Base-by-base conservation (phyloP, 2,113 vertebrate genomes). In the Oriolus oriolus region DNA sequence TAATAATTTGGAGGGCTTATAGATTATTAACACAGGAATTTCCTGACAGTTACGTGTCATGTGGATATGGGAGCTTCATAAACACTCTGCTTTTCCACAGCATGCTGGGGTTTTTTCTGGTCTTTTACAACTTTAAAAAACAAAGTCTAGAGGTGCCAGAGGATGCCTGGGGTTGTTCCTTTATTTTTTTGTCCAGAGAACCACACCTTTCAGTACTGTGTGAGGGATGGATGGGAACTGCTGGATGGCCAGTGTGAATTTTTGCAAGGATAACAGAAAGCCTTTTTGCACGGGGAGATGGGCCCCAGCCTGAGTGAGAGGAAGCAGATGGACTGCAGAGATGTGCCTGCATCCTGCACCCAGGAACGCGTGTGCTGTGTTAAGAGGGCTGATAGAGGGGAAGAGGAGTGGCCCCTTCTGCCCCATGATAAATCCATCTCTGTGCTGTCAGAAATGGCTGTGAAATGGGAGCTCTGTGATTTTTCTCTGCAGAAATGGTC, bases 361-460 rank as follows among this genome's bases (percentile, higher is more conserved):
- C 45, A 41, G 82, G 31, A 59, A 53, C 11, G 52, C 37, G 5
- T 0, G 1, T 49, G 49, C 28, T 73, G 10, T 3, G 2, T 14
- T 52, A 41, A 64, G 66, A 23, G 64, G 74, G 70, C 41, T 70
- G 5, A 92, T 22, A 50, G 41, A 90, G 45, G 27, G 35, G 27
- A 47, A 26, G 21, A 28, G 41, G 10, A 64, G 15, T 30, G 63
- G 81, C 30, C 50, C 63, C 20, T 73, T 49, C 66, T 92, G 66
- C 18, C 79, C 59, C n/a, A 31, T 86, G 50, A 44, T n/a, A 85
- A 90, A 89, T 74, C 42, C 42, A 35, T 86, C 79, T 50, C 56
- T 35, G 14, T 66, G 82, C 59, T 90, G 71, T 37, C 79, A 90
- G 59, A 59, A 95, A 50, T 31, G 68, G 23, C 68, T 89, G 73